These are phyloP conservation scores for Merodon equestris DNA, from an alignment of 2,888 invertebrate species.

Conservation along the genomic window DNA sequence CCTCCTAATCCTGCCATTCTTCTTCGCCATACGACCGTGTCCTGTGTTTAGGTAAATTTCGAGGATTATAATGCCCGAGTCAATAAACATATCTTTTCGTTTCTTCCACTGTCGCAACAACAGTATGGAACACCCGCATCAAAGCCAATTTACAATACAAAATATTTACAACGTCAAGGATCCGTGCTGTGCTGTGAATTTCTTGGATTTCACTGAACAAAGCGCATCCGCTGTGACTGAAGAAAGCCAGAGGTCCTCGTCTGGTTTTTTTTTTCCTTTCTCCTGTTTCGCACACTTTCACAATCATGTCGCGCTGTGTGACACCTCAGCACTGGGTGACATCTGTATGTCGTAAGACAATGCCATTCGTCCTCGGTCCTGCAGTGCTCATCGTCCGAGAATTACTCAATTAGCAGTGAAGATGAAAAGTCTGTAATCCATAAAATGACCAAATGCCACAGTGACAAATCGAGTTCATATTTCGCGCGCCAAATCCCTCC, in stretches of 20 bases:
- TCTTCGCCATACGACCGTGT: background rate
- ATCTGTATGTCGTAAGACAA: slow-evolving; percentile 43
- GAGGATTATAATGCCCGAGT: slow-evolving; percentile 62
- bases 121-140: no score
- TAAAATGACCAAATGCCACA: slow-evolving; percentile 2
- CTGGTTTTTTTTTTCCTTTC: slow-evolving; percentile 31
- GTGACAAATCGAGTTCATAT: slow-evolving; percentile 26
- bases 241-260: slow-evolving; percentile 23
- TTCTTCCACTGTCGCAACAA: background rate
- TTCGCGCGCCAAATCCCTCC: slow-evolving; percentile 4
- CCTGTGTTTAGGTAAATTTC: slow-evolving; percentile 66
- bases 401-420: slow-evolving; percentile 52
- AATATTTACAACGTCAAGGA: slow-evolving; percentile 7
- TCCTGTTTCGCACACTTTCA: slow-evolving; percentile 8
- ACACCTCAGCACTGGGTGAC: slow-evolving; percentile 30
- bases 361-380: no score
- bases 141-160: no score
- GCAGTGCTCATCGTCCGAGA: no score
- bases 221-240: slow-evolving; percentile 45
- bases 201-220: slow-evolving; percentile 48
- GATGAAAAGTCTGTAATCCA: background rate
- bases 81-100: slow-evolving; percentile 62
- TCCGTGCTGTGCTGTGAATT: slow-evolving; percentile 57
- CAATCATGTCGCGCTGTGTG: slow-evolving; percentile 48
- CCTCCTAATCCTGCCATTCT: slow-evolving; percentile 35